A percentile compares a stretch with the other conserved stretches of the same genome.
These are phyloP conservation scores for Stegodyphus mimosarum DNA, from an alignment of 1,140 invertebrate species.

Conservation along the genomic window DNA sequence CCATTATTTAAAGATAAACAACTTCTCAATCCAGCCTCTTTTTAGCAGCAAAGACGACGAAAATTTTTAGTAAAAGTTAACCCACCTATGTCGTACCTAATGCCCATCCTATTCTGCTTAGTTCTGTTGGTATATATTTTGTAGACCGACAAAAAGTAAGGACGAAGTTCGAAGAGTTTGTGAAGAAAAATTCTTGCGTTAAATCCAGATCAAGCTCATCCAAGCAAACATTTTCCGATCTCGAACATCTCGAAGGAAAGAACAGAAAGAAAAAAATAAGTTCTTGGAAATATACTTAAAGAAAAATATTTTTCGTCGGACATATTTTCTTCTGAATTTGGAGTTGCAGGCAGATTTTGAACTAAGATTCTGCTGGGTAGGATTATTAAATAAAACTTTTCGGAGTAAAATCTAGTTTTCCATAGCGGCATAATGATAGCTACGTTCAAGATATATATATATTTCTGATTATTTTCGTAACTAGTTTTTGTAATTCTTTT, in stretches of 20 bases:
- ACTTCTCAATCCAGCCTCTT: neutral
- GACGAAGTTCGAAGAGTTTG: conserved; percentile 2
- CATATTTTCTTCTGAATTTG: no score
- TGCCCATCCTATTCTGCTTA: conserved; percentile 7
- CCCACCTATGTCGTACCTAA: neutral
- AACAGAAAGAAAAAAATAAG: neutral
- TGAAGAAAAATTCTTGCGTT: conserved; percentile 11
- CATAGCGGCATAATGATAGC: no score
- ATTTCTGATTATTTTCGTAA: no score
- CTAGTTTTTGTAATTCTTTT: no score
- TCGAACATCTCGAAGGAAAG: conserved; percentile 16
- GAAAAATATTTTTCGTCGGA: no score
- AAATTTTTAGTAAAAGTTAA: conserved; percentile 39
- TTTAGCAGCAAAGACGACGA: neutral
- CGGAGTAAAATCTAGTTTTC: no score
- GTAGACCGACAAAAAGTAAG: neutral
- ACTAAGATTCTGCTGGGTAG: no score
- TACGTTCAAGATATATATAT: no score
- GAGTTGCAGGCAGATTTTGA: no score
- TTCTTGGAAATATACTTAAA: no score
- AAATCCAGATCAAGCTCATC: conserved; percentile 46
- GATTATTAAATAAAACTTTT: no score
- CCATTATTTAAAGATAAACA: no score
- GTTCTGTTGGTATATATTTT: neutral
- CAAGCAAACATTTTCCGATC: conserved; percentile 48